Base-by-base conservation (phyloP, 2,888 invertebrate species). In the Leptinotarsa haldemani region DNA sequence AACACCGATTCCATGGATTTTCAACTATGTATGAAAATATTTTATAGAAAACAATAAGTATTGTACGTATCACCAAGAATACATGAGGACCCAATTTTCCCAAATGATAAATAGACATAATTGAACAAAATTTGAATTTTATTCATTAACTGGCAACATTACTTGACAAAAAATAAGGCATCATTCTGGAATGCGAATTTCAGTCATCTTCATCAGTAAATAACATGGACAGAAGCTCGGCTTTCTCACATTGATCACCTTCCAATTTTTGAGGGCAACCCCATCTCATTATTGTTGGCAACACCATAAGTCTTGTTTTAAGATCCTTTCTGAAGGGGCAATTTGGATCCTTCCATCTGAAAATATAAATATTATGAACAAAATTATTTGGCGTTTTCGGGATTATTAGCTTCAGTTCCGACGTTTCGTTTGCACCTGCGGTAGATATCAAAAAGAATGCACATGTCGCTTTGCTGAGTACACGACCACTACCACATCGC, bases 241-340 rank as follows among this genome's bases (percentile, higher is more conserved):
- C 85, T 77, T 94, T 93, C 69, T 90, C 90, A 84, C 94, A 95
- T 80, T 95, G 93, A 67, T 92, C 92, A 47, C 95, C 96, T 85
- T 94, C 93, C 47, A 97, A 88, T 75, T 93, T 91, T 84, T 95
- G 93, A 0, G 94, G 93, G 7, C 92, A 91, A 72, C 93, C 93
- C 94, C 95, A 95, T 82, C 91, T 90, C 56, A 95, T 86, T 18
- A 97, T 86, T 0, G 97, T 97, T 1, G 97, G 97, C 61, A 97
- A 90, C 67, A 94, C 93, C 85, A 94, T 92, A 70, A 97, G 87
- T 79, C 90, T 91, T 0, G 93, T 91, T 63, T 91, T 90, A 52
- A 90, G 84, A 84, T 97, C 94, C 70, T 92, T 95, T 73, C 97
- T 90, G 87, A 96, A 97, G 1, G 93, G 92, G 84, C 95, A 95